Base-by-base conservation (phyloP, 2,113 vertebrate genomes). In the Pygoscelis adeliae region DNA sequence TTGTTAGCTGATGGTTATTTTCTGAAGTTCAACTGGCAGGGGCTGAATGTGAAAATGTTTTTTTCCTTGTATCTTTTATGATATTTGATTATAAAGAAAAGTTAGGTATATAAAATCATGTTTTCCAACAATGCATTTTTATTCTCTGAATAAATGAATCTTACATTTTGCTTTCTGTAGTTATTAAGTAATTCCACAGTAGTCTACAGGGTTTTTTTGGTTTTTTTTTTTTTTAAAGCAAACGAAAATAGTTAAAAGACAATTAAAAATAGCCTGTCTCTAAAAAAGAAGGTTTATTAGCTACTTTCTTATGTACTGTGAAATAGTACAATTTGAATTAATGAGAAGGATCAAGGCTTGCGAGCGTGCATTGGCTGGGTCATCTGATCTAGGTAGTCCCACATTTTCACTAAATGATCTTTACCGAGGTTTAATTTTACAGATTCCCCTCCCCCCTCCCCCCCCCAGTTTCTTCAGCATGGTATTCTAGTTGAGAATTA, bases 331-430 rank as follows among this genome's bases (percentile, higher is more conserved):
- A 17, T 74, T 38, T 50, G n/a, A 49, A 49, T 69, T 81, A 55
- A 59, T 67, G 47, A 76, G 83, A 69, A 52, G 19, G 20, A 29
- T 61, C 15, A n/a, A 44, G 15, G 46, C 55, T 80, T 87, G 30
- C 1, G 1, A 56, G 73, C 70, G 25, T 2, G 7, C 21, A 9
- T 44, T 59, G 49, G 14, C 3, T 2, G 49, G 5, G 6, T 66
- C 42, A 16, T 82, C 40, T 88, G 23, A 44, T 78, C 16, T 49
- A 30, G 19, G 11, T 82, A 67, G 56, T 70, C 47, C 55, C 27
- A 73, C 5, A 2, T 70, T 63, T 87, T 81, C 59, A 62, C 25
- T 73, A 46, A 78, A 62, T 70, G 2, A 40, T 56, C 12, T 71
- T 91, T 65, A 53, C 62, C 42, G 26, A 49, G n/a, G 13, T 73